Percentiles rank a stretch among this genome's conserved stretches.
Conservation (phyloP, 2,888 invertebrate species). For the Synergus itoensis region DNA sequence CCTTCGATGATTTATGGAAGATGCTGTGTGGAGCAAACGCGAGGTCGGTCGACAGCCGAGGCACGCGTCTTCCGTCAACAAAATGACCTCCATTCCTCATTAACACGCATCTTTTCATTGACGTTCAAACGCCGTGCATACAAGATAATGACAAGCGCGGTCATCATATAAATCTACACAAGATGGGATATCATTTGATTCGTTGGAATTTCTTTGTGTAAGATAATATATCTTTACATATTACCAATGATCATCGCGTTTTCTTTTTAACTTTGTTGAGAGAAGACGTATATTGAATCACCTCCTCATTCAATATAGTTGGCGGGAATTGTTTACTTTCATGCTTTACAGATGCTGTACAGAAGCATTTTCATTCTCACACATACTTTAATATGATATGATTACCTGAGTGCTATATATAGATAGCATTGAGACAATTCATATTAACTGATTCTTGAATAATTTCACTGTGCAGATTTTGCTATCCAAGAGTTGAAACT, state of each 20-base stretch:
- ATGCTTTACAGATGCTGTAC: not conserved
- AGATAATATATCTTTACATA: not conserved
- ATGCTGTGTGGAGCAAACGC: slow-evolving; percentile 6
- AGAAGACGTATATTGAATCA: slow-evolving; percentile 16
- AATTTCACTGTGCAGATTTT: not conserved
- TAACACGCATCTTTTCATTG: slow-evolving; percentile 30
- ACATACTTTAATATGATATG: too few relatives aligned
- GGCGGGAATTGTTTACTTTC: slow-evolving; percentile 27
- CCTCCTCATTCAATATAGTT: slow-evolving; percentile 13
- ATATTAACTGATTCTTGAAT: too few relatives aligned
- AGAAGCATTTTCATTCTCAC: not conserved
- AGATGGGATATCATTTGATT: slow-evolving; percentile 13
- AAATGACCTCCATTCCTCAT: slow-evolving; percentile 39
- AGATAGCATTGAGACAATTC: too few relatives aligned
- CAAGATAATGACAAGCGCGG: slow-evolving; percentile 3
- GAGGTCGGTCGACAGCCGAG: slow-evolving; percentile 32
- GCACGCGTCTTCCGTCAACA: slow-evolving; percentile 40
- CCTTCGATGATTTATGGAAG: not conserved
- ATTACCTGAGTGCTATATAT: too few relatives aligned
- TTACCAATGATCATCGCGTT: not conserved
- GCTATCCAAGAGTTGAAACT: not conserved
- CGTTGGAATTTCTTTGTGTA: slow-evolving; percentile 15
- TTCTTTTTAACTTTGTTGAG: not conserved
- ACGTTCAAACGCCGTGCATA: slow-evolving; percentile 25
- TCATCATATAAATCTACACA: slow-evolving; percentile 17